Evolutionary conservation across 2,113 vertebrate genomes (phyloP), one percentile per base, ranked within the genome.

Genomic region (Aix galericulata): DNA sequence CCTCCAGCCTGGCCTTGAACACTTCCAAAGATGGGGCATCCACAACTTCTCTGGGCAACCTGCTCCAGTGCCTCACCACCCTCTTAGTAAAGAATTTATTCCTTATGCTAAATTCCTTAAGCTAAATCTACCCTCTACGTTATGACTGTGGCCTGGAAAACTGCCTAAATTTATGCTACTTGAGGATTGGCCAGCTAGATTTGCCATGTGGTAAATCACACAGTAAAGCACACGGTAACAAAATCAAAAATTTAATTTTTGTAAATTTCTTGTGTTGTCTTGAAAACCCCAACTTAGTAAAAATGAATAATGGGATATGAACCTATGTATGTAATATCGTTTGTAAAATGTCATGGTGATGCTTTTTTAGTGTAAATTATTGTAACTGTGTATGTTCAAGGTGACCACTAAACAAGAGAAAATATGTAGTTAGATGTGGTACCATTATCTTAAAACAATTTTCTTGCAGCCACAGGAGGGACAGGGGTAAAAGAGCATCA

Each of bases 261-360:
- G 50, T 52, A 52, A 34, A n/a, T 59, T 53, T 84, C 21, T 82
- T 59, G 10, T 48, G 27, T 29, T 59, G 53, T 84, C 25, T 82
- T 66, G 13, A 36, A 72, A 76, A 82, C 2, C 36, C 27, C 38
- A 75, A 44, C 6, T 52, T 53, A 50, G 21, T 27, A 78, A 42
- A 44, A 73, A 73, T 5, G 3, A 56, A 16, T 29, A 50, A 63
- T 38, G 40, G 6, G 3, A 55, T 73, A 52, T 26, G 26, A 89
- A 74, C 2, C 1, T 20, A 36, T 14, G 8, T 58, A 58, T 73
- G 48, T 11, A 21, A 32, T 1, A 0, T 56, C 10, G 62, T 11
- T 48, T 8, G 16, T 58, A 62, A 79, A 68, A 42, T 13, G 2
- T 3, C 10, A 18, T 21, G 5, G 8, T 56, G 38, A 32, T 69